Evolutionary conservation across 1,140 invertebrate species (phyloP), one percentile per base, ranked within the genome.

Genomic region (Berghia stephanieae): DNA sequence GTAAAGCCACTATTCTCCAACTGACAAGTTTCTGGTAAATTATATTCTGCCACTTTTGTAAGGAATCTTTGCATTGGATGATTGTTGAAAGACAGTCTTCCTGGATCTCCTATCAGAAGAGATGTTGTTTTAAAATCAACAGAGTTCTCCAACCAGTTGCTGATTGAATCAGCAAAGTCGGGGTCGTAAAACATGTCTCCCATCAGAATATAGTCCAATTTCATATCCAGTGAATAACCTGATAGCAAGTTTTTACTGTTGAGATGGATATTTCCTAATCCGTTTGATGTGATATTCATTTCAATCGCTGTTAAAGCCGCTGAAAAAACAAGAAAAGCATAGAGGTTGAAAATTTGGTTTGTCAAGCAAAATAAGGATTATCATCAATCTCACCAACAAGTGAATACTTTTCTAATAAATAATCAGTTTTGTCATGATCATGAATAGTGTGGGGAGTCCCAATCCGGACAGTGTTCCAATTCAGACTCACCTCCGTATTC

Each of bases 151-250:
- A 85, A 18, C 84, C 83, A 86, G 24, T 71, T 27, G 55, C 38
- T 75, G 8, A 86, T 77, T 1, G 44, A 42, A 24, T 80, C n/a
- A 10, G 75, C 60, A 78, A 85, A 82, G 10, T 80, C 27, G 21
- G 16, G 13, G 55, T 85, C 83, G 79, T 86, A 86, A 74, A 86
- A 83, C 84, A 86, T 86, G 49, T 86, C 84, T n/a, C 84, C 84
- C 24, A 86, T 52, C 34, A 86, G 68, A 24, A 86, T 44, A 44
- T 83, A 55, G 68, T 86, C 81, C 78, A 79, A 83, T 21, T 71
- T 16, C 18, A 46, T 42, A 55, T 63, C 13, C 4, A 38, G 1
- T 44, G 43, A 36, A 36, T n/a, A n/a, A n/a, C n/a, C n/a, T 43
- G 34, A 13, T 4, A 75, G 72, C 6, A n/a, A 36, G 55, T 75